These are phyloP conservation scores for Megalops cyprinoides DNA, from an alignment of 2,797 vertebrate species.

Conservation along the genomic window DNA sequence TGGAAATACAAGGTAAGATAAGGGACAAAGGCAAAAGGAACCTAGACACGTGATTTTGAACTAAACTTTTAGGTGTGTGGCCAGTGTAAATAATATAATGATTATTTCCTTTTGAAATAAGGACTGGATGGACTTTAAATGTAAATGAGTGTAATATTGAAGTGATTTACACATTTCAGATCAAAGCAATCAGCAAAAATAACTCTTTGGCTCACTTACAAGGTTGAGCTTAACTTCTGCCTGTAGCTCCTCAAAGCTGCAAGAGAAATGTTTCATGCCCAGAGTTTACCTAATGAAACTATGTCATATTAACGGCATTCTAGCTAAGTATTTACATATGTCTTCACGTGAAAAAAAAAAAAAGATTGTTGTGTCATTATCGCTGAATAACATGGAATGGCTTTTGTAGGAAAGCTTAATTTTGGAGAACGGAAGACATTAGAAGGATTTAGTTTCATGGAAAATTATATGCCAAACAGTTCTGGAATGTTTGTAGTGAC, in stretches of 20 bases:
- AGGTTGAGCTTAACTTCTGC: slow-evolving; percentile 34
- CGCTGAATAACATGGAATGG: slow-evolving; percentile 56
- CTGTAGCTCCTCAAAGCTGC: slow-evolving; percentile 63
- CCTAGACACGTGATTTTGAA: slow-evolving; percentile 13
- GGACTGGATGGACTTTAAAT: slow-evolving; percentile 37
- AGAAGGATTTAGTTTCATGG: slow-evolving; percentile 66
- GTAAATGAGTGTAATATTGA: slow-evolving; percentile 38
- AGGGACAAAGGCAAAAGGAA: not conserved
- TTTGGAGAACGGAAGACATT: slow-evolving; percentile 69
- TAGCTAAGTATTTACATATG: slow-evolving; percentile 69
- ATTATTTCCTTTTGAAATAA: slow-evolving; percentile 40
- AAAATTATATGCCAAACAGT: slow-evolving; percentile 70
- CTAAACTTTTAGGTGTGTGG: slow-evolving; percentile 12
- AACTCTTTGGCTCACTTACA: slow-evolving; percentile 46
- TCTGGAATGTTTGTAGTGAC: slow-evolving; percentile 66
- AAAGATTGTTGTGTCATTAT: slow-evolving; percentile 58
- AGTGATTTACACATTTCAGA: slow-evolving; percentile 60
- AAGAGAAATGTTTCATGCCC: slow-evolving; percentile 49
- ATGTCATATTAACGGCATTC: slow-evolving; percentile 55
- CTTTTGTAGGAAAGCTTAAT: slow-evolving; percentile 61
- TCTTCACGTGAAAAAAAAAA: slow-evolving; percentile 50
- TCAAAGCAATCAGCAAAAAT: slow-evolving; percentile 50
- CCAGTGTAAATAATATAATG: slow-evolving; percentile 40
- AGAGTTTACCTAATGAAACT: slow-evolving; percentile 63
- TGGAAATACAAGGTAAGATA: slow-evolving; percentile 97